Base-by-base conservation (phyloP, 2,888 invertebrate species). In the Gastracanthus pulcherrimus region DNA sequence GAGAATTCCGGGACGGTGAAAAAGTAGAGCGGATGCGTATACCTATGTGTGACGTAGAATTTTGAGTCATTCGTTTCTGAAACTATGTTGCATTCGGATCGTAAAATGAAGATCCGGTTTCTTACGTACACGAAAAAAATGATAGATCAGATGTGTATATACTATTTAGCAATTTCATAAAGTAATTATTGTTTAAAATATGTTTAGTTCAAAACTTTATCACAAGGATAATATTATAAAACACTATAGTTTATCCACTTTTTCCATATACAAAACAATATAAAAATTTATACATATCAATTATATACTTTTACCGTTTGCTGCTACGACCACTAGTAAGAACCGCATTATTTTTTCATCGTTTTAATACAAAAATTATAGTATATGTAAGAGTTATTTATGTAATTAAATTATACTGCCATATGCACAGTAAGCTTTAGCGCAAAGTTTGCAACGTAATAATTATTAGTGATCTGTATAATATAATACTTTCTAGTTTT, bases 391-490 rank as follows among this genome's bases (percentile, higher is more conserved):
- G 38, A 51, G 36, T 34, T 75, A 75, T 66, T 51, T 64, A 75
- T 66, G 26, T 36, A 60, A 41, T 72, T 72, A 41, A 41, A 60
- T 72, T 72, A 60, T 60, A 38, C 29, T 51, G 75, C 75, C 66
- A 75, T 75, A 60, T 26, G 19, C 29, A 36, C 1, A 75, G 9
- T 64, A 16, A 75, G 23, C 6, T 75, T 60, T 48, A 45, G 31
- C 23, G 23, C 3, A 64, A 51, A n/a, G 19, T 23, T 66, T 60
- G 13, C 55, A 45, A 66, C 31, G 58, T 48, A 9, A 26, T 55
- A 13, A 19, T 55, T 55, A 23, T 36, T 48, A 74, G 29, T 48
- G 31, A 23, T 23, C 26, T 64, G 48, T 16, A 48, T 48, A 29
- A 34, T 31, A 48, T 7, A 23, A 9, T 74, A 74, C 31, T 64